These are phyloP conservation scores for Drosophila melanocephala DNA, from an alignment of 2,888 invertebrate genomes.

Conservation along the genomic window DNA sequence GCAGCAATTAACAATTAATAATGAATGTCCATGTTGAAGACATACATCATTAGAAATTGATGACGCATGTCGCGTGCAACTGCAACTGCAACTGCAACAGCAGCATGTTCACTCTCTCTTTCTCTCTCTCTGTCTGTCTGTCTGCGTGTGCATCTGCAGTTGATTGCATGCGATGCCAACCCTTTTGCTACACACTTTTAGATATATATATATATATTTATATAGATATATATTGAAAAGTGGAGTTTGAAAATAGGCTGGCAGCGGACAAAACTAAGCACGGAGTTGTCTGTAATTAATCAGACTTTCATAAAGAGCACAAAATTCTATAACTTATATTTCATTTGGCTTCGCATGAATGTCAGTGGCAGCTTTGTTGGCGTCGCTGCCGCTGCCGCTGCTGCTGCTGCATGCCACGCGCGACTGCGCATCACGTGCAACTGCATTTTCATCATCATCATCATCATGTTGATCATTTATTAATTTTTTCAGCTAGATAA, in stretches of 20 bases:
- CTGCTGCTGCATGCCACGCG: conserved; percentile 53
- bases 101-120: neutral
- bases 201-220: neutral
- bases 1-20: conserved; percentile 52
- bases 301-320: conserved; percentile 82
- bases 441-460: conserved; percentile 45
- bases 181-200: conserved; percentile 43
- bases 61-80: conserved; percentile 81
- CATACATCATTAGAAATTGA: conserved; percentile 80
- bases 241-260: conserved; percentile 28
- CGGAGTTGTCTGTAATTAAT: conserved; percentile 67
- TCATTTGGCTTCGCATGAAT: conserved; percentile 64
- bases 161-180: conserved; percentile 59
- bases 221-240: conserved; percentile 39
- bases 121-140: neutral
- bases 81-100: conserved; percentile 55
- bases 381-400: conserved; percentile 3
- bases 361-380: conserved; percentile 58
- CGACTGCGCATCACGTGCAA: conserved; percentile 77
- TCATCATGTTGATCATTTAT: conserved; percentile 26
- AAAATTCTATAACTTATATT: conserved; percentile 80
- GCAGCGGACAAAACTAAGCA: conserved; percentile 39
- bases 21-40: conserved; percentile 59
- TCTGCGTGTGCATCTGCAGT: conserved; percentile 33
- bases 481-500: conserved; percentile 21